phyloP scores from a whole-genome alignment of 2,113 vertebrate genomes.

The Haemorhous mexicanus region DNA sequence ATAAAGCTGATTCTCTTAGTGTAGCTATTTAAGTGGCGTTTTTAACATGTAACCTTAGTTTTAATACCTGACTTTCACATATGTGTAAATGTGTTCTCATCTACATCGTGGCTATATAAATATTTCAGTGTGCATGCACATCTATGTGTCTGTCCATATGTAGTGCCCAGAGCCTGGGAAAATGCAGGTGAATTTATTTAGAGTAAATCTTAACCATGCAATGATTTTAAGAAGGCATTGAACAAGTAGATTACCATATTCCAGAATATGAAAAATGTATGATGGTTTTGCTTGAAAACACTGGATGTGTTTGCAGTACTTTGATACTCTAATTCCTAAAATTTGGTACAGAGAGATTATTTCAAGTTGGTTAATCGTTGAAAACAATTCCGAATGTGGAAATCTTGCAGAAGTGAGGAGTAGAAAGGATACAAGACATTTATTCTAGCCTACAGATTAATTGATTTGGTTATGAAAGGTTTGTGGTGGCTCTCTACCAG shows the following conservation, averaged over 20 bases:
- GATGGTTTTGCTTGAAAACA: background rate
- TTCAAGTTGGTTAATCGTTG: background rate
- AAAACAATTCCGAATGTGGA: background rate
- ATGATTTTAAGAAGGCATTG: background rate
- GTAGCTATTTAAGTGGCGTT: background rate
- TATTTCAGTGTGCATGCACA: background rate
- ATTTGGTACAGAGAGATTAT: background rate
- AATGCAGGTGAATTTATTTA: background rate
- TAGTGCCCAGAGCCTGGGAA: background rate
- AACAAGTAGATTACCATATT: constrained; percentile 33
- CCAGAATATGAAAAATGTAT: background rate
- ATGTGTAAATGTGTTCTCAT: background rate
- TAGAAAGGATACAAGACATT: background rate
- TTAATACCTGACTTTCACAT: background rate
- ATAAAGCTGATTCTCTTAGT: background rate
- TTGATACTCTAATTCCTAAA: background rate
- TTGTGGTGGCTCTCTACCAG: background rate
- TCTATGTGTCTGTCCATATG: background rate
- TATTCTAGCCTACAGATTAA: constrained; percentile 23
- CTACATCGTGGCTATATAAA: background rate
- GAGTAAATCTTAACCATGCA: fast-evolving
- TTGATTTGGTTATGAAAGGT: background rate
- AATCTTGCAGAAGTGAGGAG: constrained; percentile 32
- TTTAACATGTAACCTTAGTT: background rate
- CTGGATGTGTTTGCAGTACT: background rate